phyloP scores from a whole-genome alignment of 1,140 invertebrate species.

The Melitaea cinxia region DNA sequence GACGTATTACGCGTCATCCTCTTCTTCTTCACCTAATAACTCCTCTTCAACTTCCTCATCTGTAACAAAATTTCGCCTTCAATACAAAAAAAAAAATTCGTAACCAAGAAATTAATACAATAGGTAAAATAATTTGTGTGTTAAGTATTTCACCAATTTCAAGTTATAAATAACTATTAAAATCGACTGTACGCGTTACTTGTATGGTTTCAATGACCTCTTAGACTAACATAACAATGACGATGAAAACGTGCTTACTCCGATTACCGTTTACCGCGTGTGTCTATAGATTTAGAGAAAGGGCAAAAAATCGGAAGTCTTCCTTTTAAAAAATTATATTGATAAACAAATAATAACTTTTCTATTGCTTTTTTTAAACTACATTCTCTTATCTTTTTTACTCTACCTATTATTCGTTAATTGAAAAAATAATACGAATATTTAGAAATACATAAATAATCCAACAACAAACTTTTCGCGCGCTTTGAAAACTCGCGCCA shows the following conservation, averaged over 20 bases:
- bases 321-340: background rate
- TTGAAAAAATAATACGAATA: no score
- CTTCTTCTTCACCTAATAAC: slow-evolving; percentile 83
- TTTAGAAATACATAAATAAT: background rate
- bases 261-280: slow-evolving; percentile 13
- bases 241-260: slow-evolving; percentile 28
- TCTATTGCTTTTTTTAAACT: no score
- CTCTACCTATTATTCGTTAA: no score
- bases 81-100: background rate
- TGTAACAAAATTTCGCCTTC: slow-evolving; percentile 51
- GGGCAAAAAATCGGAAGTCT: background rate
- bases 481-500: slow-evolving; percentile 29
- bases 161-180: slow-evolving; percentile 1
- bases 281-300: slow-evolving; percentile 17
- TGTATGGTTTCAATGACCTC: slow-evolving; percentile 28
- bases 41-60: slow-evolving; percentile 84
- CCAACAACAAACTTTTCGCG: background rate
- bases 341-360: background rate
- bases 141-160: background rate
- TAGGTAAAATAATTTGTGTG: background rate
- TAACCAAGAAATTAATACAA: background rate
- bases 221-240: slow-evolving; percentile 27
- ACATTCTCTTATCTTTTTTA: no score
- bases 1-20: slow-evolving; percentile 83
- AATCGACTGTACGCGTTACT: background rate